Evolutionary conservation across 2,797 vertebrate species (phyloP).

Genomic region (Clarias laeviceps): DNA sequence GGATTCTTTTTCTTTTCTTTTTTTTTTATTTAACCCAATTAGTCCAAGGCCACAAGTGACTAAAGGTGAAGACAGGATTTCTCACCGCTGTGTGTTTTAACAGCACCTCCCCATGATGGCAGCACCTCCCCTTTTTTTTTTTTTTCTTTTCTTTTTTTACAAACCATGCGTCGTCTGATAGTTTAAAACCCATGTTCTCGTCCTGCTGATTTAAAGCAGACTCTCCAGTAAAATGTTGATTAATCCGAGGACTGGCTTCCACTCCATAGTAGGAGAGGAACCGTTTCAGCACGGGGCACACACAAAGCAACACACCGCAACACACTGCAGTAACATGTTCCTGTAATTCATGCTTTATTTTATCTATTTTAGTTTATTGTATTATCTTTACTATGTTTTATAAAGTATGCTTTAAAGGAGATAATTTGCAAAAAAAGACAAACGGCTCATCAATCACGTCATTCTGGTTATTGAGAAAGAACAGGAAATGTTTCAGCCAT

Average conservation of each 20-base stretch:
- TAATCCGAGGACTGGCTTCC: background rate
- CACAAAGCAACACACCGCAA: background rate
- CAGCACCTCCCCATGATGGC: conserved; percentile 20
- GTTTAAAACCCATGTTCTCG: background rate
- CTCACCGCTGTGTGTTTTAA: conserved; percentile 29
- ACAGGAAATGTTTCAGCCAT: background rate
- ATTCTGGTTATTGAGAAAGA: background rate
- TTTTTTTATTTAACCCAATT: conserved; percentile 48
- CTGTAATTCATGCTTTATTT: conserved; percentile 40
- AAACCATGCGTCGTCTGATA: background rate
- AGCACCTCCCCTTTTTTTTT: background rate
- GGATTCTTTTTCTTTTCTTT: conserved; percentile 57
- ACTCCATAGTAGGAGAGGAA: conserved; percentile 12
- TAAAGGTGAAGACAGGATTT: conserved; percentile 50
- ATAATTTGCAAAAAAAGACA: background rate
- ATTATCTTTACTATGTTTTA: background rate
- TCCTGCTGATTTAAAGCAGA: background rate
- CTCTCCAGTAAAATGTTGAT: background rate
- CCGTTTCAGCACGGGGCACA: background rate
- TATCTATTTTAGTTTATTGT: conserved; percentile 39
- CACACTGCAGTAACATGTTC: background rate
- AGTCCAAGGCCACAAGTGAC: background rate
- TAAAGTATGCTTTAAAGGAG: background rate
- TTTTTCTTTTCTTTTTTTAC: no score
- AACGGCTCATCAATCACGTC: background rate